A percentile compares a stretch with the other conserved stretches of the same genome.
Conservation (phyloP, 2,888 invertebrate species). For the Odiellus spinosus region DNA sequence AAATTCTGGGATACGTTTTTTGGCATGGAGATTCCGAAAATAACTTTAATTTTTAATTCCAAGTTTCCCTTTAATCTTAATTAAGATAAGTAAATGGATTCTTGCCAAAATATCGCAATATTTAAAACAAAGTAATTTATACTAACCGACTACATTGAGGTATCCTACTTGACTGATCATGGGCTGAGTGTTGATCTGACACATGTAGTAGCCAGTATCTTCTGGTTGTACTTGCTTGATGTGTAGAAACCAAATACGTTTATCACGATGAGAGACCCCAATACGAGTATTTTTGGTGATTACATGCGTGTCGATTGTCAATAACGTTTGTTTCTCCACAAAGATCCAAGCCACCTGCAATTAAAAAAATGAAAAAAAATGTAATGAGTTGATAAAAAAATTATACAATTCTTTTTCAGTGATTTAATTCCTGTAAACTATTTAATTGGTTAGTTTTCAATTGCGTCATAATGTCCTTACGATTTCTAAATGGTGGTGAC, state of each 20-base stretch:
- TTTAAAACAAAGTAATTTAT: no score
- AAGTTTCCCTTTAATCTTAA: no score
- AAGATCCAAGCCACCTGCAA: slow-evolving; percentile 78
- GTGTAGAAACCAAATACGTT: slow-evolving; percentile 17
- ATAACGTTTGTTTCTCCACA: slow-evolving; percentile 78
- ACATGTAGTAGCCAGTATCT: slow-evolving; percentile 79
- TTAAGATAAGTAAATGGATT: no score
- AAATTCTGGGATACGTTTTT: no score
- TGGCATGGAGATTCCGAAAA: no score
- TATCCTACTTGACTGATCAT: slow-evolving; percentile 21
- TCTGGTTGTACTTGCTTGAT: slow-evolving; percentile 41
- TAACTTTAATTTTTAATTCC: no score
- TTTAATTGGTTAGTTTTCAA: no score
- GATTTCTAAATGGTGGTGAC: no score
- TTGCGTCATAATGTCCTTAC: no score
- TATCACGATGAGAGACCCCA: slow-evolving; percentile 56
- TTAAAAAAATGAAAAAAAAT: not conserved
- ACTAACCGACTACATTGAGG: slow-evolving; percentile 20
- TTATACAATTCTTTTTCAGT: not conserved
- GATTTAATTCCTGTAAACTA: slow-evolving; percentile 2
- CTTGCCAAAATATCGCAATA: no score
- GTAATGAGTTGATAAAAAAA: not conserved
- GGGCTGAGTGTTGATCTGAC: slow-evolving; percentile 20
- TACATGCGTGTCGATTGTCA: slow-evolving; percentile 79
- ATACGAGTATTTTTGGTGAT: slow-evolving; percentile 80